phyloP scores from a whole-genome alignment of 1,140 invertebrate species.

The Drosophila athabasca region DNA sequence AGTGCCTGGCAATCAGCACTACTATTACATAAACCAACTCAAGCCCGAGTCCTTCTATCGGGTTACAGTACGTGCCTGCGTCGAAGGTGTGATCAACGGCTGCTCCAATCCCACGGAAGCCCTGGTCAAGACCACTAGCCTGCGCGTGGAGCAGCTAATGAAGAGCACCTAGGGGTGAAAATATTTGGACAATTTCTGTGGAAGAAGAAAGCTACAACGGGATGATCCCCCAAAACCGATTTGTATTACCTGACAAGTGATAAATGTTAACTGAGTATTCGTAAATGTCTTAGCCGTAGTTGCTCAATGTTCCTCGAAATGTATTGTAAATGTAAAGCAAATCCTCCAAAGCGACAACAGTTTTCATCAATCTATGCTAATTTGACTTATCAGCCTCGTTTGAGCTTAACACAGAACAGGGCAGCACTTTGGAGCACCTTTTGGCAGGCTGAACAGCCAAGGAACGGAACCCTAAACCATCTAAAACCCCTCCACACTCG shows the following conservation, averaged over 20 bases:
- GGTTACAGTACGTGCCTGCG: constrained; percentile 64
- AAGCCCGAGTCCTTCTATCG: constrained; percentile 51
- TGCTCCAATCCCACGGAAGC: constrained; percentile 59
- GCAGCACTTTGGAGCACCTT: constrained; percentile 36
- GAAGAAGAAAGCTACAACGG: not conserved
- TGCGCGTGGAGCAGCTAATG: constrained; percentile 50
- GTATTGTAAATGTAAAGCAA: constrained; percentile 45
- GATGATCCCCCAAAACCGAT: constrained; percentile 4
- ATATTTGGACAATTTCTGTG: not conserved
- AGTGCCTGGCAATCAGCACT: constrained; percentile 50
- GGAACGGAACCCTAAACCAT: too few species aligned
- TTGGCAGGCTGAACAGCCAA: constrained; percentile 3
- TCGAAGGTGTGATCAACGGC: constrained; percentile 56
- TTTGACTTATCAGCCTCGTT: constrained; percentile 67
- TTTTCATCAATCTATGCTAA: constrained; percentile 61
- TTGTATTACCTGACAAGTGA: constrained; percentile 36
- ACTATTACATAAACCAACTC: constrained; percentile 35
- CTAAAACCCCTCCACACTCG: constrained; percentile 4
- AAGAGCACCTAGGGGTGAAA: constrained; percentile 5
- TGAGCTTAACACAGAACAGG: constrained; percentile 24
- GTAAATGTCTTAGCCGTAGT: constrained; percentile 37
- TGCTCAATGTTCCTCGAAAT: constrained; percentile 51
- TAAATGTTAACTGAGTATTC: constrained; percentile 41
- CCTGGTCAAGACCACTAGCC: constrained; percentile 41
- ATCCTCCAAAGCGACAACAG: constrained; percentile 45